phyloP scores from a whole-genome alignment of 1,140 invertebrate species.

The Parapsyche elsis region DNA sequence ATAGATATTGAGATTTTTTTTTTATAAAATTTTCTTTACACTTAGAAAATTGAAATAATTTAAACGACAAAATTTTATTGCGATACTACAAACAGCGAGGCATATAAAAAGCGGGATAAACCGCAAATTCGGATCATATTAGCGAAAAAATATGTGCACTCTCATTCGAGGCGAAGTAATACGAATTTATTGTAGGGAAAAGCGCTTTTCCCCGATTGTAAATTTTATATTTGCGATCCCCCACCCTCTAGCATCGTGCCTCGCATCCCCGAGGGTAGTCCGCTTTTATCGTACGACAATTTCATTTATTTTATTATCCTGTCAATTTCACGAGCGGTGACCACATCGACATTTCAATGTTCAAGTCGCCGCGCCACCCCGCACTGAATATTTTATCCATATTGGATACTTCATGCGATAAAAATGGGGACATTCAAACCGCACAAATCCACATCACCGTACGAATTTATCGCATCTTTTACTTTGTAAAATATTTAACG shows the following conservation, averaged over 20 bases:
- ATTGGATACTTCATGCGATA: slow-evolving; percentile 32
- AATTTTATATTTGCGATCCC: slow-evolving; percentile 22
- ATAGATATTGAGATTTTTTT: no score
- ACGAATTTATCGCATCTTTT: slow-evolving; percentile 20
- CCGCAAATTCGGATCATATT: slow-evolving; percentile 1
- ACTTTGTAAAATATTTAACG: background rate
- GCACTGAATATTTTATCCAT: slow-evolving; percentile 41
- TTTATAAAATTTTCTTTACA: no score
- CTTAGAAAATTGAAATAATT: no score
- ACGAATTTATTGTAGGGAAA: slow-evolving; percentile 28
- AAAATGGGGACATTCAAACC: slow-evolving; percentile 17
- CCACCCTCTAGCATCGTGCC: no score
- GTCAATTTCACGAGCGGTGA: slow-evolving; percentile 50
- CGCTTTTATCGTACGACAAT: slow-evolving; percentile 45
- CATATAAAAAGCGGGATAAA: background rate
- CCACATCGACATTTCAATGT: slow-evolving; percentile 47
- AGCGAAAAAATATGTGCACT: slow-evolving; percentile 9
- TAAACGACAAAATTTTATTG: no score
- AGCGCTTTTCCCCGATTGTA: slow-evolving; percentile 5
- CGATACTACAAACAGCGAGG: no score
- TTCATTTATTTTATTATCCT: slow-evolving; percentile 51
- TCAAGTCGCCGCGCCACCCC: background rate
- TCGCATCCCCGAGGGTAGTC: background rate
- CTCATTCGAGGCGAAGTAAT: slow-evolving; percentile 20
- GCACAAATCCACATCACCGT: background rate